phyloP scores from a whole-genome alignment of 2,113 vertebrate species.

The Odocoileus hemionus region DNA sequence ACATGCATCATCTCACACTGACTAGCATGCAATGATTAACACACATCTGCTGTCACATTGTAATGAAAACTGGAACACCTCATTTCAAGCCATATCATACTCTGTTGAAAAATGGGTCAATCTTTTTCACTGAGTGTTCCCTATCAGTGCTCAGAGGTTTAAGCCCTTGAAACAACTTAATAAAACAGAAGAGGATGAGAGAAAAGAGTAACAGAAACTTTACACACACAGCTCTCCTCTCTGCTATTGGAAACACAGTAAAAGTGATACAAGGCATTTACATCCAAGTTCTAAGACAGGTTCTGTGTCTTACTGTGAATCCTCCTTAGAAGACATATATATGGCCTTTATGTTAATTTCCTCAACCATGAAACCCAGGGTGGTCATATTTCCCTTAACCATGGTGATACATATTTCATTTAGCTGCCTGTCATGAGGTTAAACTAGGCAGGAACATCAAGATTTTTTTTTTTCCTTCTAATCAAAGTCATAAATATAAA shows the following conservation, averaged over 20 bases:
- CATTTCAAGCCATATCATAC: background rate
- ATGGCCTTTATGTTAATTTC: background rate
- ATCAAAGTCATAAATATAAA: background rate
- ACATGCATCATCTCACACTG: background rate
- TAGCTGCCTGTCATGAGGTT: background rate
- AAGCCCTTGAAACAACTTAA: background rate
- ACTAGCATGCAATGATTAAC: background rate
- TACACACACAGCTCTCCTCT: background rate
- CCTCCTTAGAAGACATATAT: background rate
- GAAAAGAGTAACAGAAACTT: background rate
- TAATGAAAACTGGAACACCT: background rate
- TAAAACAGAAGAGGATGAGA: background rate
- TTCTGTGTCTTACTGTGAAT: background rate
- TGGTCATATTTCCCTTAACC: background rate
- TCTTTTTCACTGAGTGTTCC: background rate
- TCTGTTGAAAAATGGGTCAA: background rate
- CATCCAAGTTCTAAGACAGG: background rate
- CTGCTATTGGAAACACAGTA: fast-evolving
- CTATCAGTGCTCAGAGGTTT: background rate
- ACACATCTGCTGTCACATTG: background rate
- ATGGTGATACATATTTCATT: background rate
- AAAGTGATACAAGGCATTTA: background rate
- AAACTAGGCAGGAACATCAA: background rate
- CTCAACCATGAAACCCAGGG: background rate
- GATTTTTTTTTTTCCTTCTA: background rate